A percentile compares a stretch with the other conserved stretches of the same genome.
Evolutionary conservation across 1,140 invertebrate species (phyloP).

Genomic region (Meloidogyne chitwoodi): DNA sequence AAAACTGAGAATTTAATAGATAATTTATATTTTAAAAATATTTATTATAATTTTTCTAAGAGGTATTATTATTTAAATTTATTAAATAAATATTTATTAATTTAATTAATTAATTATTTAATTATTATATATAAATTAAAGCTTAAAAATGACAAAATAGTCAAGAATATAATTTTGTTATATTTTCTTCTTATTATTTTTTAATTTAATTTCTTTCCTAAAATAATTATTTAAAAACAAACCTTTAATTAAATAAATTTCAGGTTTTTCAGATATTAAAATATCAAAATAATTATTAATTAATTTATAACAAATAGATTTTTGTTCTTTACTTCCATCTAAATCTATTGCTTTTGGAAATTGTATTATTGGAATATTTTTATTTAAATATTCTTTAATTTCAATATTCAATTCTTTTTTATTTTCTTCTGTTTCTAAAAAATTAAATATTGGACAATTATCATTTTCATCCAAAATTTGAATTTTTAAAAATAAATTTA

Average conservation of each 20-base stretch:
- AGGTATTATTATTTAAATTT: too few species aligned
- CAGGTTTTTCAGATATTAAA: constrained; percentile 1
- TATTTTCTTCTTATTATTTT: too few species aligned
- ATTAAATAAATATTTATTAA: too few species aligned
- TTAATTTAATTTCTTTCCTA: too few species aligned
- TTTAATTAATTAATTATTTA: too few species aligned
- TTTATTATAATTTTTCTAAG: too few species aligned
- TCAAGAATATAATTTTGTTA: too few species aligned
- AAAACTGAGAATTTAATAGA: too few species aligned
- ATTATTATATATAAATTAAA: too few species aligned
- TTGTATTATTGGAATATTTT: neutral
- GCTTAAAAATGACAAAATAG: too few species aligned
- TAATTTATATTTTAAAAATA: too few species aligned
- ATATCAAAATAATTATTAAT: constrained; percentile 6
- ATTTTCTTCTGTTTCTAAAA: neutral
- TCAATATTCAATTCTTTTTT: neutral
- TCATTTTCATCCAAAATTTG: constrained; percentile 9
- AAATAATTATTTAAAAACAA: too few species aligned
- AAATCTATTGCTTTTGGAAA: constrained; percentile 1
- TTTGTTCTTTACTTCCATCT: constrained; percentile 6
- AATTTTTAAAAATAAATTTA: neutral
- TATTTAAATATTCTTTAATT: neutral
- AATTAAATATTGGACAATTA: constrained; percentile 11
- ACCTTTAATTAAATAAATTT: constrained; percentile 14
- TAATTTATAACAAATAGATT: constrained; percentile 8